Percentiles rank a stretch among this genome's conserved stretches.
Conservation (phyloP, 2,888 invertebrate species). For the Alviniconcha strummeri region DNA sequence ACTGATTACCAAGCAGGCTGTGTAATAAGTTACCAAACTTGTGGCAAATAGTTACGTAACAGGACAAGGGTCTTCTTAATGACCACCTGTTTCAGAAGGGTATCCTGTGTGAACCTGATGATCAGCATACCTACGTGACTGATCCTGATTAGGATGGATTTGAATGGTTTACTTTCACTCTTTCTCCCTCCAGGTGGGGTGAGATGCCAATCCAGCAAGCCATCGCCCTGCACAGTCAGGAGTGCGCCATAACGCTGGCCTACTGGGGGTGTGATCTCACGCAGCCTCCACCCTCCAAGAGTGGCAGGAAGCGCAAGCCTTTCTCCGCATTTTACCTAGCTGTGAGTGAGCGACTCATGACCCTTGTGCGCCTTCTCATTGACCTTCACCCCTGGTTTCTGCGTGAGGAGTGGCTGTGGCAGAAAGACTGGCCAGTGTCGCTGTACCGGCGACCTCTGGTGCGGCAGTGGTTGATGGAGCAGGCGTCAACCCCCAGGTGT, state of each 20-base stretch:
- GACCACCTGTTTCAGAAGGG: no score
- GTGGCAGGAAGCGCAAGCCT: constrained; percentile 45
- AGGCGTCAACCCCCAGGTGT: constrained; percentile 46
- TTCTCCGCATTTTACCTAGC: constrained; percentile 62
- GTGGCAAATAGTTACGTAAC: no score
- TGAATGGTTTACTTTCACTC: no score
- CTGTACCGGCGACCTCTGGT: constrained; percentile 62
- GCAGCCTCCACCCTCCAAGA: constrained; percentile 5
- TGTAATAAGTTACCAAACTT: no score
- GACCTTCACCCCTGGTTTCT: constrained; percentile 59
- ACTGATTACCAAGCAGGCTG: no score
- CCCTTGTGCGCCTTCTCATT: constrained; percentile 57
- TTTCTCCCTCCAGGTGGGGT: constrained; percentile 40
- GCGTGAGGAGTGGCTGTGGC: constrained; percentile 62
- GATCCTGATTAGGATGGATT: no score
- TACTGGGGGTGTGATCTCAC: constrained; percentile 60
- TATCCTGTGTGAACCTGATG: no score
- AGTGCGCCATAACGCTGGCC: constrained; percentile 65
- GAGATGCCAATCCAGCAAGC: constrained; percentile 68
- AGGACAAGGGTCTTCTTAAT: no score
- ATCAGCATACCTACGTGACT: no score
- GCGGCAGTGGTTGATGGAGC: constrained; percentile 55
- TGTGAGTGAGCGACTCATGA: constrained; percentile 59
- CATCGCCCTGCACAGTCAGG: constrained; percentile 62
- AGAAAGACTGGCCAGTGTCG: constrained; percentile 60